Evolutionary conservation across 2,888 invertebrate species (phyloP), one percentile per base, ranked within the genome.

Genomic region (Drymonia ruficornis): DNA sequence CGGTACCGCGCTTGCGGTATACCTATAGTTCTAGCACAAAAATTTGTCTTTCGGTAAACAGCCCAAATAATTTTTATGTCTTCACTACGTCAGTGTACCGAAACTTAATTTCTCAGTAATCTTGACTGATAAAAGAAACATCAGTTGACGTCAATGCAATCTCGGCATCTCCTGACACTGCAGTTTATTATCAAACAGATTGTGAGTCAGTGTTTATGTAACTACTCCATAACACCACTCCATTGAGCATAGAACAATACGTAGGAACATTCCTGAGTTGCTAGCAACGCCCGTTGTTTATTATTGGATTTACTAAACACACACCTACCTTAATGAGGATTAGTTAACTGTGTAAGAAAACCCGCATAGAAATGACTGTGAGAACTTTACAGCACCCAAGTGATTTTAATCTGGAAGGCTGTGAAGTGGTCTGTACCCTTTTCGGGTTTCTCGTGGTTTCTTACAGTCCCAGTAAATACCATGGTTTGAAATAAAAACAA

Each of bases 131-230:
- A 45, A 45, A 28, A 40, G 15, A 16, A 36, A 36, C n/a, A 36
- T 0, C n/a, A 36, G 15, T 28, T 45, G 45, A 45, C 45, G 45
- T 45, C 45, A 45, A 45, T 28, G 15, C 45, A 45, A 45, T 45
- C 45, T 45, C n/a, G 9, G 15, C 4, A 45, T 28, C 28, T 13
- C 28, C 13, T 28, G 45, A 28, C n/a, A 45, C 15, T 45, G 23
- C 45, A 45, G 13, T 45, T 45, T 28, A 45, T 45, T 45, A 45
- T 28, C 45, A 45, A 7, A 19, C 19, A n/a, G 28, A 45, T 45
- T 15, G 45, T 74, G 73, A 72, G 53, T 73, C 74, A 74, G 59
- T 70, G 73, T 74, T 70, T 74, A 70, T 57, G 53, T 56, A 56
- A 46, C 55, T 54, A 52, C 53, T 56, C 53, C 51, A 67, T 56